phyloP scores from a whole-genome alignment of 92 coral and sea anemone species.

The Blastomussa wellsi region DNA sequence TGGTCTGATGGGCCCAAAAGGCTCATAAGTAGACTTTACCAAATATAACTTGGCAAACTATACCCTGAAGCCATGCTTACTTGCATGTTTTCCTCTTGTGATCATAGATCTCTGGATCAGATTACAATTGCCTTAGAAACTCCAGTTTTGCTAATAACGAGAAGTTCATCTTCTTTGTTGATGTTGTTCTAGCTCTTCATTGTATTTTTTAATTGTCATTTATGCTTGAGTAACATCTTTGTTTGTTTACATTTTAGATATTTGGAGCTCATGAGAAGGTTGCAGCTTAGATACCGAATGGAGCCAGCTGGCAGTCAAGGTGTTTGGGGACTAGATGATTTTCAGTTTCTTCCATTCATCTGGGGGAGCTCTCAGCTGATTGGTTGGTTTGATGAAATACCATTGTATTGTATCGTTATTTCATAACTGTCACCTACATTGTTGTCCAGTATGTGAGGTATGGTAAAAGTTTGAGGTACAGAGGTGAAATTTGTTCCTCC shows the following conservation, averaged over 20 bases:
- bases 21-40: too few species aligned
- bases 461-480: too few species aligned
- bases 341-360: constrained; percentile 93
- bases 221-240: neutral
- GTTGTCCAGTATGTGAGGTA: too few species aligned
- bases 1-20: too few species aligned
- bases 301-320: constrained; percentile 99
- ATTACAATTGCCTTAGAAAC: neutral
- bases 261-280: constrained; percentile 85
- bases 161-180: neutral
- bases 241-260: constrained; percentile 51
- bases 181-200: neutral
- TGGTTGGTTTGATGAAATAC: constrained; percentile 42
- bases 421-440: neutral
- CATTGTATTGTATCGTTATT: neutral
- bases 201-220: neutral
- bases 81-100: too few species aligned
- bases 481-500: neutral
- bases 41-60: too few species aligned
- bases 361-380: constrained; percentile 97
- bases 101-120: neutral
- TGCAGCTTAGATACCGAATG: constrained; percentile 80
- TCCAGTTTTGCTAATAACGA: neutral
- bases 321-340: constrained; percentile 99
- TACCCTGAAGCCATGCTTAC: too few species aligned